Evolutionary conservation across 2,888 invertebrate genomes (phyloP), one percentile per base, ranked within the genome.

Genomic region (Heliconius ethilla): DNA sequence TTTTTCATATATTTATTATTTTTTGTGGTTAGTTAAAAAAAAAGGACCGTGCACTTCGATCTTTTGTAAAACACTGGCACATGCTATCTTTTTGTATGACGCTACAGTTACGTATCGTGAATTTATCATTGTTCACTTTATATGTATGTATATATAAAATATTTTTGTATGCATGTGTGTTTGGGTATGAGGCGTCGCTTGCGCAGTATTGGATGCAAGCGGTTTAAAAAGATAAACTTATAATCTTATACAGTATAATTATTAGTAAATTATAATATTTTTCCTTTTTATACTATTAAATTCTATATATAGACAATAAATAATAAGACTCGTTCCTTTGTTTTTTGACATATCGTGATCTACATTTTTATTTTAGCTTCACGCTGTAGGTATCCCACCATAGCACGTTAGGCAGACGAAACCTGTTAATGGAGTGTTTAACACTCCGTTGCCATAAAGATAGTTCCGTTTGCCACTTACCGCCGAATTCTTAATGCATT

Each of bases 71-170:
- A 65, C 40, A 74, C 74, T 74, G 63, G 37, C 73, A 22, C 40
- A 10, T 65, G n/a, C 22, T 37, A 63, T 15, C 11, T 63, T 74
- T 40, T 62, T 62, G 55, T 65, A 62, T 45, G 74, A 45, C 63
- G 62, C 25, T 27, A 65, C n/a, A 65, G 3, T 45, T 40, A 27
- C 40, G 63, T 74, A 40, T 55, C 18, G 27, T 59, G 59, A 72
- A 72, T 72, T 33, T 59, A 72, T 59, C 22, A 72, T 72, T 72
- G 59, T 72, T 59, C 33, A n/a, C 22, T 45, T 69, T 67, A 15
- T 29, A 65, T 65, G 22, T 10, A n/a, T n/a, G n/a, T 10, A n/a
- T 4, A 59, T n/a, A 11, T 59, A n/a, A 40, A 40, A 7, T n/a
- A 67, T 15, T 33, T 70, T 27, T 5, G 45, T 55, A 55, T 29